Evolutionary conservation across 2,797 vertebrate genomes (phyloP).

Genomic region (Lycodopsis pacificus): DNA sequence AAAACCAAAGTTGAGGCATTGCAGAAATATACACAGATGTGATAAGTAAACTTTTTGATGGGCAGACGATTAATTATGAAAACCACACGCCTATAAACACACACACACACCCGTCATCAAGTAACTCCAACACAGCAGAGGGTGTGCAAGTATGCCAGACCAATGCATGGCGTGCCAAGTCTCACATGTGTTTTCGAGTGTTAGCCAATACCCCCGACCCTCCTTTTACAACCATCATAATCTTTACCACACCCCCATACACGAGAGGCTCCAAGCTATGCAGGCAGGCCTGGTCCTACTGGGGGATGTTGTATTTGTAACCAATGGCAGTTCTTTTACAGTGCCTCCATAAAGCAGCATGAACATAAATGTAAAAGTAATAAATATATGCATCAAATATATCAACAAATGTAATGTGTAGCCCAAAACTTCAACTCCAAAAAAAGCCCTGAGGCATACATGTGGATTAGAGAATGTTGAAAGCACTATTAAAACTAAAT

Average conservation of each 20-base stretch:
- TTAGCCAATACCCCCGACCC: conserved; percentile 23
- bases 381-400: conserved; percentile 13
- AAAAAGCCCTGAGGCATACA: not conserved
- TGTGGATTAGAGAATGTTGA: not conserved
- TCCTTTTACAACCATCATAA: not conserved
- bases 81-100: not conserved
- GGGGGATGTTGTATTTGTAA: conserved; percentile 54
- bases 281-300: conserved; percentile 27
- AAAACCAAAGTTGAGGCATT: conserved; percentile 15
- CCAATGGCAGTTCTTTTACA: conserved; percentile 52
- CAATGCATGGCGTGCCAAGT: conserved; percentile 34
- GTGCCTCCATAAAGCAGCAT: conserved; percentile 21
- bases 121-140: conserved; percentile 47
- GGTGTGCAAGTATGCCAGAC: conserved; percentile 27
- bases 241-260: conserved; percentile 19
- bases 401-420: not conserved
- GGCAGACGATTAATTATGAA: not conserved
- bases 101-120: conserved; percentile 26
- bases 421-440: not conserved
- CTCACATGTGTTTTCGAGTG: conserved; percentile 46
- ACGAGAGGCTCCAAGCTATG: conserved; percentile 32
- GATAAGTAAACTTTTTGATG: not conserved
- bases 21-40: not conserved
- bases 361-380: conserved; percentile 1
- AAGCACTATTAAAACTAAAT: not conserved